Evolutionary conservation across 1,140 invertebrate genomes (phyloP).

Genomic region (Hirudo medicinalis): DNA sequence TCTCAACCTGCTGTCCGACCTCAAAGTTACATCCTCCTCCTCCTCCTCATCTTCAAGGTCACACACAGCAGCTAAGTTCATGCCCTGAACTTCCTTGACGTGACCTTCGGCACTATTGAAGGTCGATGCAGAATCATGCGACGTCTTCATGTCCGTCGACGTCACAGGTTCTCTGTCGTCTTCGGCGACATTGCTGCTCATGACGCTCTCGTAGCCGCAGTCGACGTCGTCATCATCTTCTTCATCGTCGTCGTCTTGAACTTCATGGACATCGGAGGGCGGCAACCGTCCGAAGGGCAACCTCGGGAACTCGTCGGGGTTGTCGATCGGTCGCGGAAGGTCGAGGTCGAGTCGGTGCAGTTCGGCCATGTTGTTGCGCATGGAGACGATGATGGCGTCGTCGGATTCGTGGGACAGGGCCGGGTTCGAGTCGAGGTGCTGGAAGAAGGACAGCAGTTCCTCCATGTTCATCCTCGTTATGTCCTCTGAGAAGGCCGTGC

Average conservation of each 20-base stretch:
- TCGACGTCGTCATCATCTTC: neutral
- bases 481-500: conserved; percentile 46
- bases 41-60: neutral
- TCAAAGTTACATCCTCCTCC: neutral
- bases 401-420: conserved; percentile 68
- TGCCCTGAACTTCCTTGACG: neutral
- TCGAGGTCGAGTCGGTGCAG: conserved; percentile 56
- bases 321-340: conserved; percentile 47
- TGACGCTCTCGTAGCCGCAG: neutral
- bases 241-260: neutral
- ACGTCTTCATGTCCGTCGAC: neutral
- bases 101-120: neutral
- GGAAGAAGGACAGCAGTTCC: conserved; percentile 66
- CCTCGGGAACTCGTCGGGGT: conserved; percentile 64
- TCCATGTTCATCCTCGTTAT: conserved; percentile 77
- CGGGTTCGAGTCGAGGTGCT: conserved; percentile 76
- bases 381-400: conserved; percentile 69
- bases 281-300: conserved; percentile 55
- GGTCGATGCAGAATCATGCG: neutral
- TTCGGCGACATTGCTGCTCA: neutral
- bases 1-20: neutral
- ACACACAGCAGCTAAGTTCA: neutral
- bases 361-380: conserved; percentile 74
- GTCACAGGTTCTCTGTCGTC: neutral
- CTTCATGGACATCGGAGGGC: neutral